Base-by-base conservation (phyloP, 2,888 invertebrate genomes). In the Drosophila neutralis region DNA sequence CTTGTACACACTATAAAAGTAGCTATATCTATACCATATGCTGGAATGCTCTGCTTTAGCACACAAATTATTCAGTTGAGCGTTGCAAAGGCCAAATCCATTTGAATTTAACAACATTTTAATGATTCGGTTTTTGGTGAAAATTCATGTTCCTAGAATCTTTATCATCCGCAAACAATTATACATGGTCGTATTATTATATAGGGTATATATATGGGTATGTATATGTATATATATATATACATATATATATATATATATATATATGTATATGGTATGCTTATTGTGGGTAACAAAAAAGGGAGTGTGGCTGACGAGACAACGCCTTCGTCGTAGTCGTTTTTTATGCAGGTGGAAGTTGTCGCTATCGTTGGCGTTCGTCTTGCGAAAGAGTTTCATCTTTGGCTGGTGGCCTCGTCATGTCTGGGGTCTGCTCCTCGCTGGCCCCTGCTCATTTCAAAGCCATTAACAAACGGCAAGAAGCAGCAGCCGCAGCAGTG, bases 381-480 rank as follows among this genome's bases (percentile, higher is more conserved):
- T 51, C 58, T 89, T 89, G 87, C 87, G 76, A 87, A 87, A 87
- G 89, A 87, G 85, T 87, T 87, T 78, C 73, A 84, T 53, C 66
- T 63, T 56, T 65, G 51, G 54, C 45, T 35, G 33, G 38, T 40
- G 59, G 51, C 60, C 60, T 61, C 51, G 52, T 52, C 68, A 57
- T 70, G 70, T 68, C 35, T 69, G 58, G 68, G 58, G 58, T 68
- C 49, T 51, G 49, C 49, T 70, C 69, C 59, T 57, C 68, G 70
- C 59, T 68, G 62, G 63, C 65, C 69, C 65, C 80, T 71, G 76
- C 51, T 69, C 72, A 81, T 89, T 89, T 85, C 89, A 90, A 88
- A 90, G 90, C 88, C 85, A 85, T 89, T 85, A 85, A 85, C 85
- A 86, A 90, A 79, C 80, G 69, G 82, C 73, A 87, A 89, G 87